Evolutionary conservation across 2,113 vertebrate genomes (phyloP), one percentile per base, ranked within the genome.

Genomic region (Bambusicola thoracicus): DNA sequence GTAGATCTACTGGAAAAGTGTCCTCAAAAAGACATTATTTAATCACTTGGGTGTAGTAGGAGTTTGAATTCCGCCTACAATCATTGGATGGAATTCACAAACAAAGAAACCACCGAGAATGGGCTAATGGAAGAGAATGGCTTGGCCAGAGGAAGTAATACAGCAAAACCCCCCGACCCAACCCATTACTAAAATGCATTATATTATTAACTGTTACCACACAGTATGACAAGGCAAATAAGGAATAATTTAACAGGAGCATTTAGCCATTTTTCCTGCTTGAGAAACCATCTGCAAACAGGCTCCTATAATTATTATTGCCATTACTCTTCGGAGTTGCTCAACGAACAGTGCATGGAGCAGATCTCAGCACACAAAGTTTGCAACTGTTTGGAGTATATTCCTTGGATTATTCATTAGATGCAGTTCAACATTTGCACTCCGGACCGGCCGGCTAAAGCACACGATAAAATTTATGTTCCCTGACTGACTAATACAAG

Each of bases 231-330:
- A 78, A 83, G 65, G 89, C 89, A 95, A 93, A 96, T 88, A 93
- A 91, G 87, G 82, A 94, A 78, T 93, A 94, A 96, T 97, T 94
- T 94, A 92, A 90, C 69, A 75, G 76, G 87, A 93, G 53, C 80
- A 95, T 95, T 95, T 91, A 96, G 87, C 65, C 29, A 78, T 92
- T 96, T 96, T 77, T 97, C 24, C 76, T 89, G 51, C 69, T 94
- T 90, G 82, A 53, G 51, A 69, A 70, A 95, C 75, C 79, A 69
- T 94, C 93, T 94, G 73, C 76, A 96, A 96, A 94, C 82, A 95
- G 82, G 87, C 21, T 94, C n/a, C 80, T 85, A 89, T 93, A 89
- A 91, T 94, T 88, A 92, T 92, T 90, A 96, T 85, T 95, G 79
- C 62, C 89, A 67, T 82, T 79, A 59, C 65, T 92, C 90, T 86